phyloP scores from a whole-genome alignment of 2,797 vertebrate species.

The Sphenodon punctatus region DNA sequence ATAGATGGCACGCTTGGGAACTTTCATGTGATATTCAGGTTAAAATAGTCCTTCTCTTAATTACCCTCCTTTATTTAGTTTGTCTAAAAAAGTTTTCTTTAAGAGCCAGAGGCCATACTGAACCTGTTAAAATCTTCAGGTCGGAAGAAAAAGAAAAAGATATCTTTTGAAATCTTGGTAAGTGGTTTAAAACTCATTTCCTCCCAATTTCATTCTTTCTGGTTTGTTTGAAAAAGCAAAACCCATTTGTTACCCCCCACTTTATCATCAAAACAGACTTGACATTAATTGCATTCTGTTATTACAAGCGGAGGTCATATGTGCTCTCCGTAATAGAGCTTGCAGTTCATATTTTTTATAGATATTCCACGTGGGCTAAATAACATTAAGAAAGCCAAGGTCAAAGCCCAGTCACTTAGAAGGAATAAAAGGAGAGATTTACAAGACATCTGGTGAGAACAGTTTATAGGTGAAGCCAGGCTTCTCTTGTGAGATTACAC shows the following conservation, averaged over 20 bases:
- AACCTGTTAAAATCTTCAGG: background rate
- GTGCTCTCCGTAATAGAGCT: conserved; percentile 64
- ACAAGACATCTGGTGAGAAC: conserved; percentile 50
- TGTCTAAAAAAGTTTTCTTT: background rate
- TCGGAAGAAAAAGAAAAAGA: background rate
- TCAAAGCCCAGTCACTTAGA: conserved; percentile 61
- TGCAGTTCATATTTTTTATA: conserved; percentile 65
- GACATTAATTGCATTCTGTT: conserved; percentile 70
- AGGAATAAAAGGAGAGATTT: conserved; percentile 60
- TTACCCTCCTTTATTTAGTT: background rate
- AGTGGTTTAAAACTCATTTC: conserved; percentile 48
- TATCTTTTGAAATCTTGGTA: conserved; percentile 13
- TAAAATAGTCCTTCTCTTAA: background rate
- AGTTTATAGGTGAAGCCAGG: conserved; percentile 40
- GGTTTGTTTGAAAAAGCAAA: conserved; percentile 52
- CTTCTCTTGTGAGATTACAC: conserved; percentile 48
- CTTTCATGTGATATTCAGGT: background rate
- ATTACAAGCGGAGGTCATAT: conserved; percentile 51
- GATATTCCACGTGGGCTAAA: conserved; percentile 65
- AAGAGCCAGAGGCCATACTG: background rate
- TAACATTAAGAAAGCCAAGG: conserved; percentile 65
- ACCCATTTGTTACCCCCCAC: conserved; percentile 51
- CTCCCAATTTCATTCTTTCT: conserved; percentile 22
- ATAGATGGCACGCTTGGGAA: background rate
- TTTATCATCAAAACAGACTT: conserved; percentile 61